Conservation (phyloP, 2,113 vertebrate species). For the Crotalus tigris region DNA sequence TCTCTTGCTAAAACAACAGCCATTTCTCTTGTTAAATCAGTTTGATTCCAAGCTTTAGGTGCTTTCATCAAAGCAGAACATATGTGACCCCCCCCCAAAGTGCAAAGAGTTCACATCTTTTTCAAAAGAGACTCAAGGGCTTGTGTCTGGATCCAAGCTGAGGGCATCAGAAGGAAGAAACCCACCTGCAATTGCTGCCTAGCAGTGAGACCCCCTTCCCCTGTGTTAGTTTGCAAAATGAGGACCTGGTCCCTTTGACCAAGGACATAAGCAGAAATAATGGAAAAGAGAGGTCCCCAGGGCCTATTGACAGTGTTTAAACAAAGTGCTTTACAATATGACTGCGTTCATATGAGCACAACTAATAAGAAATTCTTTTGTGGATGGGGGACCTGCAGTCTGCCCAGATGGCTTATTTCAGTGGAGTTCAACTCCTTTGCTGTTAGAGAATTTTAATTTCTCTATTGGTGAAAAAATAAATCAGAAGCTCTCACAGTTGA, state of each 20-base stretch:
- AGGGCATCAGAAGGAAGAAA: background rate
- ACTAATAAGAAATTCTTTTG: background rate
- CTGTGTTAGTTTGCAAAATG: background rate
- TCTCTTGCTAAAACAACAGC: background rate
- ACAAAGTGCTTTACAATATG: background rate
- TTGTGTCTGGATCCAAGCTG: background rate
- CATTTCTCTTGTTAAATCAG: background rate
- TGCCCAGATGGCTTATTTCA: background rate
- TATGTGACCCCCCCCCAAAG: background rate
- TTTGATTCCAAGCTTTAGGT: background rate
- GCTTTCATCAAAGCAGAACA: background rate
- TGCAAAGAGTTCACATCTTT: background rate
- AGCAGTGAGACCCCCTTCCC: background rate
- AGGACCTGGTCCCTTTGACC: background rate
- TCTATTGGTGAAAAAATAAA: no score
- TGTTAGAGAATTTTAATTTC: no score
- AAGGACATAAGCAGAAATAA: background rate
- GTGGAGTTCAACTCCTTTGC: background rate
- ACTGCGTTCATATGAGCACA: background rate
- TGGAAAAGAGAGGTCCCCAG: background rate
- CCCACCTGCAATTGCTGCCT: background rate
- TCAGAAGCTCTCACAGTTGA: no score
- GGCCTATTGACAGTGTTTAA: background rate
- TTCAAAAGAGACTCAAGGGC: background rate
- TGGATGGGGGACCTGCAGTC: background rate